Evolutionary conservation across 2,888 invertebrate genomes (phyloP), one percentile per base, ranked within the genome.

Genomic region (Abscondita cerata): DNA sequence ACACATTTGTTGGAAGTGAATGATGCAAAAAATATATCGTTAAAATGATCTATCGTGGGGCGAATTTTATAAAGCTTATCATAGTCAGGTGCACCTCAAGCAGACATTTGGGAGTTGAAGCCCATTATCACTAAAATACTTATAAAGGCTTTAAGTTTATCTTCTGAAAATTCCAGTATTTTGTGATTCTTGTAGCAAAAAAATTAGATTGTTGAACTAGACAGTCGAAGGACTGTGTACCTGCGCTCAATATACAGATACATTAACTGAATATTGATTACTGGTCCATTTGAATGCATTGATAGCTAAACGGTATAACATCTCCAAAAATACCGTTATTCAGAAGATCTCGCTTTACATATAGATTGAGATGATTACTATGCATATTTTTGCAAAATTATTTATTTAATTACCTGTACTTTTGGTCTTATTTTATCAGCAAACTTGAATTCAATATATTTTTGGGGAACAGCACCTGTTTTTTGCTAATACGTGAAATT

Each of bases 61-160:
- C 66, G 48, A 13, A 72, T 38, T 62, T 70, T 72, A 57, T 69
- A 67, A 4, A 70, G 54, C 50, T 68, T 68, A 55, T 70, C 69
- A 62, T 50, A 70, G 48, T 58, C 44, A 8, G 25, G 41, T 8
- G 31, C 36, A 12, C 60, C 56, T 59, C 55, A 50, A 52, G 62
- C 55, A 2, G 62, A 59, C 61, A 61, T 64, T 38, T 52, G 15
- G 5, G 51, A 15, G 38, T 68, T 68, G 12, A 70, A 33, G 51
- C 66, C 66, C 11, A 71, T 16, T 40, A 51, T 63, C 34, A 66
- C 56, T 33, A 68, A 19, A 57, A 71, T 68, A 56, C 60, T 56
- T 2, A 48, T 9, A 13, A 56, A 56, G 0, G 56, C 31, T 18
- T 50, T 50, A 34, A 56, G 31, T 5, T 56, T 47, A 11, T 55